Percentiles rank a stretch among this genome's conserved stretches.
Conservation (phyloP, 2,888 invertebrate genomes). For the Cephonodes hylas region DNA sequence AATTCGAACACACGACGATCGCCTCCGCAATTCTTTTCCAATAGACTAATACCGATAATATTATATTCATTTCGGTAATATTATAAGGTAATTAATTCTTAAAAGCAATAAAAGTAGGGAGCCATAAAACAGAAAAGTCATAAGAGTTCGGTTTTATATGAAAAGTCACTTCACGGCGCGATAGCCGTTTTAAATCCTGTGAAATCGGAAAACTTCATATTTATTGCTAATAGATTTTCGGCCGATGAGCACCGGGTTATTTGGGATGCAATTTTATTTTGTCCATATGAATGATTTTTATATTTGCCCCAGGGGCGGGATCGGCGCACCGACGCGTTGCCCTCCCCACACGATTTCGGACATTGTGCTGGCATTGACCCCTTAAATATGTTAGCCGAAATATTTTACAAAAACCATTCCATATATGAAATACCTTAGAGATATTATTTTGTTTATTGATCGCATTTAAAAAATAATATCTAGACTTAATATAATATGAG, state of each 20-base stretch:
- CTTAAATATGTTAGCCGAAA: constrained; percentile 38
- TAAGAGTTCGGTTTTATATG: constrained; percentile 64
- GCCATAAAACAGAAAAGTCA: constrained; percentile 69
- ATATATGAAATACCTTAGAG: constrained; percentile 14
- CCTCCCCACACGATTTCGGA: constrained; percentile 63
- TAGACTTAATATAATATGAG: too few species aligned
- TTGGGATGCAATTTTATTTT: constrained; percentile 80
- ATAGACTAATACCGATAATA: background rate
- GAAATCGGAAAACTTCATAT: constrained; percentile 81
- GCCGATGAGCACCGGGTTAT: constrained; percentile 76
- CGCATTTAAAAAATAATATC: too few species aligned
- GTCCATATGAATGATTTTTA: constrained; percentile 81
- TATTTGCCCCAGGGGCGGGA: constrained; percentile 68
- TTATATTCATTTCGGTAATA: background rate
- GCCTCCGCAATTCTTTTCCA: too few species aligned
- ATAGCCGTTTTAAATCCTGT: constrained; percentile 72
- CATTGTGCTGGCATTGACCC: constrained; percentile 56
- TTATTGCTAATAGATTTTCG: constrained; percentile 81
- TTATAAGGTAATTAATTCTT: constrained; percentile 40
- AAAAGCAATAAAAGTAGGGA: constrained; percentile 61
- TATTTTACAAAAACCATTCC: constrained; percentile 46
- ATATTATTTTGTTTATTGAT: too few species aligned
- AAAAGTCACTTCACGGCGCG: constrained; percentile 41
- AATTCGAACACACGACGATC: too few species aligned
- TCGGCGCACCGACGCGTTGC: constrained; percentile 43